Evolutionary conservation across 2,888 invertebrate species (phyloP), one percentile per base, ranked within the genome.

Genomic region (Ctena decussata): DNA sequence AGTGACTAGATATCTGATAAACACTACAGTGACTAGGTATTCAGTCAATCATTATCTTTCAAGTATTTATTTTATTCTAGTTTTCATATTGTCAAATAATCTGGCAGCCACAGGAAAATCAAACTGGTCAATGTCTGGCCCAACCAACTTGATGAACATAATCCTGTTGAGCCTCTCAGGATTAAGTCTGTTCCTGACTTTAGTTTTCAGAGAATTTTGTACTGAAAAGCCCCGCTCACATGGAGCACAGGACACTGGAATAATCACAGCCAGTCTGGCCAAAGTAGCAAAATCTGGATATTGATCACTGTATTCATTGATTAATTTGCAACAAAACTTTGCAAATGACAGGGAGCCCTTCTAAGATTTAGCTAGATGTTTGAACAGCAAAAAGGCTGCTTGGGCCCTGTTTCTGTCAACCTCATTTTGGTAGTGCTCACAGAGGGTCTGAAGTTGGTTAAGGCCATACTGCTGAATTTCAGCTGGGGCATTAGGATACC

Each of bases 51-150:
- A 41, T 41, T 11, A n/a, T n/a, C n/a, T n/a, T n/a, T n/a, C n/a
- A 6, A 15, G 15, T 41, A 6, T 41, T 57, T 27, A 57, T 27
- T 57, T 57, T 27, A 57, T 27, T 57, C 57, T 57, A 27, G 57
- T 2, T 57, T 57, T 57, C 57, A 57, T 57, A 27, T 57, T 57
- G 27, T 24, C 57, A 27, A 57, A 57, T 27, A 57, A 27, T 72
- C 72, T 81, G 8, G 74, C 84, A 71, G 72, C 84, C 11, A 60
- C 15, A 27, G 71, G n/a, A 65, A 87, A 87, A 41, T 88, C 87
- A 30, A 85, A 44, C 0, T 83, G 30, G 35, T 84, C 53, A 35
- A 84, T 41, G 30, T 39, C 35, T 30, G 74, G 74, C 0, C 80
- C 75, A 32, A 46, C 35, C n/a, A 80, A n/a, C n/a, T 57, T 65